Evolutionary conservation across 2,797 vertebrate species (phyloP).

Genomic region (Hemibagrus guttatus): DNA sequence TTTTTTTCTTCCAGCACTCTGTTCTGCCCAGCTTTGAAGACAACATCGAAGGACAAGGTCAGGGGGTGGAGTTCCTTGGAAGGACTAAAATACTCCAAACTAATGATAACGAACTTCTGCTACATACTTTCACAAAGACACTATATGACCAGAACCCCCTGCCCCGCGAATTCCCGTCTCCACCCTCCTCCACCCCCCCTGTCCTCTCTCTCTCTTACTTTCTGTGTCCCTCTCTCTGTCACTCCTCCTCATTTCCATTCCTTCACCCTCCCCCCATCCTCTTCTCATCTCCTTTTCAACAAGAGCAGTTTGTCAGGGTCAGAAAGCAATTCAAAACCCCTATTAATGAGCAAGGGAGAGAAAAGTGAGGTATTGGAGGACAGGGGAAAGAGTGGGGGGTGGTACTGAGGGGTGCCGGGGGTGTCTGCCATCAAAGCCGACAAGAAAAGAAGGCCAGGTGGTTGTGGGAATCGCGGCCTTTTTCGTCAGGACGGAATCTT

Average conservation of each 20-base stretch:
- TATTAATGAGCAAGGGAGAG: constrained; percentile 72
- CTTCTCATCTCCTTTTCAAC: constrained; percentile 71
- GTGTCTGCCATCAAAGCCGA: constrained; percentile 82
- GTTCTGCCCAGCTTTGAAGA: constrained; percentile 53
- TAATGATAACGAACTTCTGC: constrained; percentile 63
- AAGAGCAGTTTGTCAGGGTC: constrained; percentile 79
- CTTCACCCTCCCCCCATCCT: constrained; percentile 58
- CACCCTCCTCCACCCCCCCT: constrained; percentile 59
- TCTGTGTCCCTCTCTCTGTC: constrained; percentile 13
- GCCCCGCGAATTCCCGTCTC: constrained; percentile 36
- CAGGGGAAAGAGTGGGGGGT: constrained; percentile 66
- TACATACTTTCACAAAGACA: constrained; percentile 43
- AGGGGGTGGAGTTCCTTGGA: constrained; percentile 42
- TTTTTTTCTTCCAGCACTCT: constrained; percentile 54
- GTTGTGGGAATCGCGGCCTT: constrained; percentile 72
- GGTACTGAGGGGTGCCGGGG: constrained; percentile 69
- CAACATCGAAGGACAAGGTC: constrained; percentile 44
- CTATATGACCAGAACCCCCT: constrained; percentile 29
- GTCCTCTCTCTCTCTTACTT: constrained; percentile 25
- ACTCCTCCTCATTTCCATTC: constrained; percentile 48
- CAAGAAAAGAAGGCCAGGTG: constrained; percentile 81
- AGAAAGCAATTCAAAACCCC: constrained; percentile 88
- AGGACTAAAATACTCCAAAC: constrained; percentile 58
- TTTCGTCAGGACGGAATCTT: constrained; percentile 63
- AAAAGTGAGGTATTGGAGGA: constrained; percentile 64